Base-by-base conservation (phyloP, 2,797 vertebrate species). In the Crenuchus spilurus region DNA sequence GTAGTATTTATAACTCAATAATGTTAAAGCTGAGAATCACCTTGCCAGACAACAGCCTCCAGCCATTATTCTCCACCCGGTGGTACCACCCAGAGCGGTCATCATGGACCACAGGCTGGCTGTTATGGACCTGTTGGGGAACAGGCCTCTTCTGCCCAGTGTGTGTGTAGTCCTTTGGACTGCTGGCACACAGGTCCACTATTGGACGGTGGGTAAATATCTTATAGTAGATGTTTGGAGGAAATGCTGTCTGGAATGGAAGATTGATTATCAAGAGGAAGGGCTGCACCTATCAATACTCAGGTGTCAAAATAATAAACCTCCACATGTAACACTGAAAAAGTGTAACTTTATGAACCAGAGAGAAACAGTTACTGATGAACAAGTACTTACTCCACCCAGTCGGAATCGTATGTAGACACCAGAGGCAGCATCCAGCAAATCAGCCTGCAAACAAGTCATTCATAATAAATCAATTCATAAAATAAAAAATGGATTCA, bases 161-260 rank as follows among this genome's bases (percentile, higher is more conserved):
- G 61, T 87, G 85, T 39, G 89, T 86, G 54, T 94, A 95, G 85
- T 92, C 86, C 82, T 80, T 92, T 3, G 93, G 94, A 76, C 93
- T 95, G 81, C 83, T 90, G 68, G 94, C 93, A 74, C 93, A 94
- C 62, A 94, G 30, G 73, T 94, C 94, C 64, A 89, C 84, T 71
- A 95, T 74, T 30, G 91, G 92, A 69, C 90, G 87, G 48, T 94
- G 86, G 72, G 93, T 95, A 85, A 93, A 94, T 84, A 95, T 90
- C 84, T 96, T 95, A 81, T 95, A 95, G 78, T 93, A 95, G 87
- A 94, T 91, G 57, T 76, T 86, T 75, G 94, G 94, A 62, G 93
- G 94, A 85, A 94, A 95, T 24, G 75, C 86, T 44, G 55, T 71
- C 94, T 94, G 82, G 74, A 83, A 80, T 42, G 54, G 63, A 62